Evolutionary conservation across 2,888 invertebrate genomes (phyloP), one percentile per base, ranked within the genome.

Genomic region (Nudaria mundana): DNA sequence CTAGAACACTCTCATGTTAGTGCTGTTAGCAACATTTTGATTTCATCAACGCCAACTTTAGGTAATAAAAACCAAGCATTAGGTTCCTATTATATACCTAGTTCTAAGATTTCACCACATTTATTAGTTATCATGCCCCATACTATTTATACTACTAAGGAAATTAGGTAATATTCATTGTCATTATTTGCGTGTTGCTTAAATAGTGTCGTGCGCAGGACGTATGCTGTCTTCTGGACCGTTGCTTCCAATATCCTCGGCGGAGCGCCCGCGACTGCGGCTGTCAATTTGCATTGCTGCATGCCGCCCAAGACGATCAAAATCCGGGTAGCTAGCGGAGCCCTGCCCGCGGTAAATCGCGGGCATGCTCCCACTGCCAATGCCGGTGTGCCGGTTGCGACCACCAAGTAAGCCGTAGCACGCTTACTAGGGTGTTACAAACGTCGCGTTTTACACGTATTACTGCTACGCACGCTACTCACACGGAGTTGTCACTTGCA

Each of bases 261-360:
- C 92, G 94, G 78, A 90, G 92, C 80, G 91, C 93, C 61, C 93
- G 95, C 78, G 96, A 96, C 85, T 96, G 96, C 82, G 95, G 95
- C 88, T 96, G 96, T 91, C 95, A 96, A 88, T 96, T 96, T 89
- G 95, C 95, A 71, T 91, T 96, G 76, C 93, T 96, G 76, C 96
- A 96, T 90, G 94, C 95, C 76, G 96, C 93, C 66, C 94, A 93
- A 76, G 93, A 92, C 83, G 91, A 89, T 42, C 74, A 74, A 62
- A 71, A 63, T 61, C 80, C 80, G 72, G 89, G 72, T 90, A 91
- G 91, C 91, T 92, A 88, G 87, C 87, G 84, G 81, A 81, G 76
- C 62, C 81, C 79, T 32, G 87, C 86, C 85, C 87, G 87, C 81
- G 84, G 65, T 51, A 67, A 52, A 48, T 52, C 84, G 88, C 86